Evolutionary conservation across 2,113 vertebrate species (phyloP).

Genomic region (Gavia stellata): DNA sequence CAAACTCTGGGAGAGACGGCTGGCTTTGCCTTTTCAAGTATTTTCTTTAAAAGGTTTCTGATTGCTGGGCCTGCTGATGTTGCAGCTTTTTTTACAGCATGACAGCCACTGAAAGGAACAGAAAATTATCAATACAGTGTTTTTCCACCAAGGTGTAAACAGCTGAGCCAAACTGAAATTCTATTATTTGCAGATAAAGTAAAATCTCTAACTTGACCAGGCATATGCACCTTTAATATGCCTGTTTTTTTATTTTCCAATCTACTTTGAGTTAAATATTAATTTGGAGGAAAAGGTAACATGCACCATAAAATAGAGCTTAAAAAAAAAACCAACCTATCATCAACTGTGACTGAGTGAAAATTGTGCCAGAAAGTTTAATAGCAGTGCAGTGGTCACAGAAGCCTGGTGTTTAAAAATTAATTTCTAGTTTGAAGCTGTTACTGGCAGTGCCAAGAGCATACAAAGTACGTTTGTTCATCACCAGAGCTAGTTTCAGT

Average conservation of each 20-base stretch:
- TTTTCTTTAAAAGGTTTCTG: neutral
- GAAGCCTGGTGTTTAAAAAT: constrained; percentile 66
- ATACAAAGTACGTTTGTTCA: constrained; percentile 56
- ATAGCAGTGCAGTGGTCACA: constrained; percentile 52
- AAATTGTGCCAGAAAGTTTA: constrained; percentile 51
- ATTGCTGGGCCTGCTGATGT: neutral
- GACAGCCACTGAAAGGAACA: neutral
- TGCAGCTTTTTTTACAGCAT: neutral
- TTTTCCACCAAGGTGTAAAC: neutral
- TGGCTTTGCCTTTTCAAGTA: neutral
- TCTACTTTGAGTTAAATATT: constrained; percentile 62
- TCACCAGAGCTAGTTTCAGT: constrained; percentile 24
- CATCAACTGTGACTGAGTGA: constrained; percentile 30
- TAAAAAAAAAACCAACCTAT: neutral
- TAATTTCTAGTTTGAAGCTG: constrained; percentile 64
- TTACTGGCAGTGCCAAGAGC: constrained; percentile 43
- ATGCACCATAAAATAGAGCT: constrained; percentile 24
- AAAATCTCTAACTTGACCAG: neutral
- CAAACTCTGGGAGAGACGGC: neutral
- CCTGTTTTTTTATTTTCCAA: constrained; percentile 45
- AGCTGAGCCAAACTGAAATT: neutral
- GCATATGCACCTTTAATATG: constrained; percentile 16
- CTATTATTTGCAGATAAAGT: constrained; percentile 10
- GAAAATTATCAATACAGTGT: neutral
- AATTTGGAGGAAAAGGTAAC: constrained; percentile 41